phyloP scores from a whole-genome alignment of 2,888 invertebrate species.

The Pristionchus fissidentatus region DNA sequence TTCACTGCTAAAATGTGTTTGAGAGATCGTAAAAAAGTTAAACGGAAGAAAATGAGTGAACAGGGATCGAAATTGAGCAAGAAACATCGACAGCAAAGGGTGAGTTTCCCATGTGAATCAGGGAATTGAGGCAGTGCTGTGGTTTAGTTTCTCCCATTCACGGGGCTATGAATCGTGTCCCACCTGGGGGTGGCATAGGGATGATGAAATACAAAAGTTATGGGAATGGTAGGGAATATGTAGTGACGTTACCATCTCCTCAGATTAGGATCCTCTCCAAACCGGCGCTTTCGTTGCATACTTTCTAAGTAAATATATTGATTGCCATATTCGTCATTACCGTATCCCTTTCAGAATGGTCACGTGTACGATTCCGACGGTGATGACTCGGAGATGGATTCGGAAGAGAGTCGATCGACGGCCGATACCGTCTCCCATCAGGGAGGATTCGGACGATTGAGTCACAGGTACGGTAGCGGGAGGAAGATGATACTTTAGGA shows the following conservation, averaged over 20 bases:
- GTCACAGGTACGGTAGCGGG: slow-evolving; percentile 19
- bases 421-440: not conserved
- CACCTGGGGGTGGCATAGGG: not conserved
- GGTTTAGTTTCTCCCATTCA: no score
- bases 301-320: not conserved
- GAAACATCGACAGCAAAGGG: not conserved
- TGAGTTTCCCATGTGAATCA: not conserved
- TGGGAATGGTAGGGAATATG: no score
- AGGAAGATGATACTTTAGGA: not conserved
- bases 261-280: no score
- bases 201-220: no score
- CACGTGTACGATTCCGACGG: not conserved
- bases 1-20: not conserved
- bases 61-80: not conserved
- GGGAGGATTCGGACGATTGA: not conserved
- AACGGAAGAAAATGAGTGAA: not conserved
- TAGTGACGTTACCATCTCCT: no score
- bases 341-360: slow-evolving; percentile 1
- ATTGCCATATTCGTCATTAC: not conserved
- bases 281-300: no score
- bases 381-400: not conserved
- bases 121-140: no score
- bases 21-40: slow-evolving; percentile 10
- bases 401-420: slow-evolving; percentile 34
- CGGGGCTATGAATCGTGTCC: not conserved